Percentiles rank a stretch among this genome's conserved stretches.
Evolutionary conservation across 2,797 vertebrate species (phyloP).

Genomic region (Apodemus agrarius): DNA sequence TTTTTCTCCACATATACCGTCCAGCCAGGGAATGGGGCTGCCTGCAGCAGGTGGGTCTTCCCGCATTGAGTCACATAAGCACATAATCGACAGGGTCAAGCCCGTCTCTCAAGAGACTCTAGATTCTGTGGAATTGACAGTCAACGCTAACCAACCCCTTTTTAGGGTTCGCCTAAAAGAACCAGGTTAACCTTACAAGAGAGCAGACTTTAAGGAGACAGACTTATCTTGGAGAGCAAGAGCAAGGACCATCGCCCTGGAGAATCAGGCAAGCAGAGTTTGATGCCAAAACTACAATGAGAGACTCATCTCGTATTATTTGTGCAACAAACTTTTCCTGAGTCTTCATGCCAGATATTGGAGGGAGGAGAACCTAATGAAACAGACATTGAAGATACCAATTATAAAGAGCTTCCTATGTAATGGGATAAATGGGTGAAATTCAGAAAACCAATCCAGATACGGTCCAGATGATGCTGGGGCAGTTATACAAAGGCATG

Average conservation of each 20-base stretch:
- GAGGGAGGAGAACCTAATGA: neutral
- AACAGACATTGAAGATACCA: neutral
- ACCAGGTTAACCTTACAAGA: neutral
- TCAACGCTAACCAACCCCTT: neutral
- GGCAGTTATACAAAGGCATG: neutral
- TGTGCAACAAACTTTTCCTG: neutral
- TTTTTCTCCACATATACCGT: neutral
- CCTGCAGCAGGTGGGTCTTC: neutral
- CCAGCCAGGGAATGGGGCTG: neutral
- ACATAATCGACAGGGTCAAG: neutral
- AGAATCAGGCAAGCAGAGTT: neutral
- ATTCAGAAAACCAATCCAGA: neutral
- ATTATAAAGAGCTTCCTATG: neutral
- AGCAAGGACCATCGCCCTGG: neutral
- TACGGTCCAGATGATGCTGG: neutral
- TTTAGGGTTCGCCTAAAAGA: neutral
- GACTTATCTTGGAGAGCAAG: neutral
- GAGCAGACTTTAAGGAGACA: neutral
- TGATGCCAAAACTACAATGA: neutral
- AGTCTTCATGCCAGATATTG: neutral
- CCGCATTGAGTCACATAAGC: neutral
- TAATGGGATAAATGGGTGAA: neutral
- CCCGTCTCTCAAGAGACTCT: neutral
- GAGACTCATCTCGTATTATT: neutral
- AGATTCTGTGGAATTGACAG: neutral